These are phyloP conservation scores for Porites evermanni DNA, from an alignment of 92 coral and sea anemone genomes.

Conservation along the genomic window DNA sequence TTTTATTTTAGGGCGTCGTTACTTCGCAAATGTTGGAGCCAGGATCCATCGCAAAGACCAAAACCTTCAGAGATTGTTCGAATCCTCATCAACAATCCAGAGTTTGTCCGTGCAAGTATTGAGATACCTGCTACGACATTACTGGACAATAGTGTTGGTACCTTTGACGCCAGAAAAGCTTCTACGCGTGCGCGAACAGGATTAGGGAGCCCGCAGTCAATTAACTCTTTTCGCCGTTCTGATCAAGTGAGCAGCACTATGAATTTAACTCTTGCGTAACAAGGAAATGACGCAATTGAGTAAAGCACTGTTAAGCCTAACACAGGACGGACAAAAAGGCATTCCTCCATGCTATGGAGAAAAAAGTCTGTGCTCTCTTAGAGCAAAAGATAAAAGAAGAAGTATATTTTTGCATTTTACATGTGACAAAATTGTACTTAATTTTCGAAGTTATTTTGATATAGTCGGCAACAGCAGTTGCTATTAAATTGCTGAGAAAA, in stretches of 20 bases:
- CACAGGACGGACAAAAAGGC: background rate
- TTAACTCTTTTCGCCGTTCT: background rate
- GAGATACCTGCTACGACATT: conserved; percentile 63
- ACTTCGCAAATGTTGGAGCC: conserved; percentile 71
- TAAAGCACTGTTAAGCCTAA: conserved; percentile 6
- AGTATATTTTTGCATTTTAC: no score
- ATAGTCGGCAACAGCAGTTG: no score
- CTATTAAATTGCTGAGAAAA: no score
- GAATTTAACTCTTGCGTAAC: background rate
- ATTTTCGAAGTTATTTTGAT: no score
- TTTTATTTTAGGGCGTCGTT: conserved; percentile 45
- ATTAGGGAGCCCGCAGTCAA: conserved; percentile 25
- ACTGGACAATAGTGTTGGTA: conserved; percentile 51
- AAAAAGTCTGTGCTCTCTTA: conserved; percentile 31
- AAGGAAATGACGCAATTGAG: conserved; percentile 2
- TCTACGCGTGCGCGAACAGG: conserved; percentile 56
- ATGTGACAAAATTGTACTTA: no score
- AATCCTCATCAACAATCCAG: conserved; percentile 60
- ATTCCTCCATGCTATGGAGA: conserved; percentile 15
- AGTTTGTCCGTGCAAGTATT: conserved; percentile 66
- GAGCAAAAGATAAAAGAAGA: background rate
- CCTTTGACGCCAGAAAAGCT: conserved; percentile 44
- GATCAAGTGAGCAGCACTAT: conserved; percentile 8
- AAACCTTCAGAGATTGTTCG: conserved; percentile 60
- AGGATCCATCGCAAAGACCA: conserved; percentile 60